These are phyloP conservation scores for Odontophorus gujanensis DNA, from an alignment of 2,113 vertebrate species.

Conservation along the genomic window DNA sequence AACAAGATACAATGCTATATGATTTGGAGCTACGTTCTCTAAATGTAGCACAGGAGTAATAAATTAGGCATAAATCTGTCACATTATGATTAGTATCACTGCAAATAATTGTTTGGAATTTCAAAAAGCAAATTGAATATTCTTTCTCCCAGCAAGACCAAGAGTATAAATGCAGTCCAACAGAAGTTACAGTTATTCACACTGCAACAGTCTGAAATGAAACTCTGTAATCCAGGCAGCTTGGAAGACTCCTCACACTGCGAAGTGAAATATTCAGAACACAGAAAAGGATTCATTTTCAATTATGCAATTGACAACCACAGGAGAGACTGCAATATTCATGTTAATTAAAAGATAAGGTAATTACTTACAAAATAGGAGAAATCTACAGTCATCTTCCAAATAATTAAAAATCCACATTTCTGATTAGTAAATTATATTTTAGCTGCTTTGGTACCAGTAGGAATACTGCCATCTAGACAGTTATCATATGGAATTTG, in stretches of 20 bases:
- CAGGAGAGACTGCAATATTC: not conserved
- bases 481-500: not conserved
- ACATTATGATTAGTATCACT: not conserved
- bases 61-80: not conserved
- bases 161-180: not conserved
- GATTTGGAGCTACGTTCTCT: not conserved
- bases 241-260: not conserved
- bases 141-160: not conserved
- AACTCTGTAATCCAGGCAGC: not conserved
- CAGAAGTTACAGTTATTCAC: not conserved
- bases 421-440: slow-evolving; percentile 13
- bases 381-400: not conserved
- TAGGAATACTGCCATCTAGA: not conserved
- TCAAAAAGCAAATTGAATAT: not conserved
- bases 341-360: not conserved
- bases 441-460: not conserved
- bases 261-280: not conserved
- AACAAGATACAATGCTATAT: not conserved
- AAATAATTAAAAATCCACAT: not conserved
- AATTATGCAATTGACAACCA: not conserved
- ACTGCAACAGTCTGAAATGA: not conserved
- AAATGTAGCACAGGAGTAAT: not conserved
- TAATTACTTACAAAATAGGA: not conserved
- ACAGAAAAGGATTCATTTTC: not conserved
- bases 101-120: not conserved